Base-by-base conservation (phyloP, 2,888 invertebrate species). In the Empis stercorea region DNA sequence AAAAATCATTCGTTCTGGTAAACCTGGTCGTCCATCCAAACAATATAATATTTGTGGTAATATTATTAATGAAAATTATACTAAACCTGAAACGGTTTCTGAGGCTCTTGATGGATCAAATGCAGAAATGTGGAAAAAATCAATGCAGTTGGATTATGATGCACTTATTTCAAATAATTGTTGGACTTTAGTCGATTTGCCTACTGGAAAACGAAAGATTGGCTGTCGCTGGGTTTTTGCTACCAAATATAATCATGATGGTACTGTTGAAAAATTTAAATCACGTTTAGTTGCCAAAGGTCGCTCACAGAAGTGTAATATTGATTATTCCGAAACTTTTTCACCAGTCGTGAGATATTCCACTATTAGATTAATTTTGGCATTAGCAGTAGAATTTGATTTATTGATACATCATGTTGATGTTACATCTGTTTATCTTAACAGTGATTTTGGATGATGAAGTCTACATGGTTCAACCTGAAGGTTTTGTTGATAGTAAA, bases 371-470 rank as follows among this genome's bases (percentile, higher is more conserved):
- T 40, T 53, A 38, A 14, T 57, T 2, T 46, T 56, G 14, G 57
- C 54, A 1, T 27, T 57, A 20, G 52, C 56, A 1, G 52, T 49
- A 2, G 53, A 59, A 42, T 43, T 51, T n/a, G 44, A 48, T 1
- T 30, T 55, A 30, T 32, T 52, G 13, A 11, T 57, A 2, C 52
- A 57, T 15, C 55, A 56, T 15, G 52, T 56, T 49, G 53, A 56
- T 41, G 51, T 54, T 6, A 50, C 53, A 3, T 43, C 55, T 3
- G 56, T 55, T 3, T 57, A 55, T 27, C 39, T 56, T 7, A 54
- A 57, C 17, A 38, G 43, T 13, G 10, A 43, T 11, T 5, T 43
- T 58, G 11, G n/a, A 50, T n/a, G 53, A 57, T 13, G 34, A 34
- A 2, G 47, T 56, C 3, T 54, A 45, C 13, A 53, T 57, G 53